Conservation (phyloP, 2,113 vertebrate species). For the Arizona elegans region DNA sequence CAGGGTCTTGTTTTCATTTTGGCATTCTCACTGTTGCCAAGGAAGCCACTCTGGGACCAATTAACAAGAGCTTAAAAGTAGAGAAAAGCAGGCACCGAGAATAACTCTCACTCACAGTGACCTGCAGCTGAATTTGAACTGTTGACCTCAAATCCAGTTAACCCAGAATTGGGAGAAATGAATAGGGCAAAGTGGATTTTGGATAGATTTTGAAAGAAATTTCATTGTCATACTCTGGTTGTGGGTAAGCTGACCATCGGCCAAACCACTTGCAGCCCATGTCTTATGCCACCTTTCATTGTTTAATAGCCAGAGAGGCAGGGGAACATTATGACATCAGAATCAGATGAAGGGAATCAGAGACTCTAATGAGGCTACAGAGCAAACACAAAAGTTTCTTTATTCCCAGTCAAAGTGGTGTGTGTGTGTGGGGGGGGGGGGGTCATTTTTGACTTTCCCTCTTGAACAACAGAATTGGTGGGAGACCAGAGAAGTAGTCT, state of each 20-base stretch:
- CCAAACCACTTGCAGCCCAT: not conserved
- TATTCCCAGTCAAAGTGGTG: slow-evolving; percentile 6
- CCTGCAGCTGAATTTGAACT: slow-evolving; percentile 8
- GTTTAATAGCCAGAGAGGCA: not conserved
- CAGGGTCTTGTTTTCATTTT: not conserved
- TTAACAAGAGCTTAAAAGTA: not conserved
- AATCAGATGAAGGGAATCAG: not conserved
- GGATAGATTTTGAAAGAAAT: not conserved
- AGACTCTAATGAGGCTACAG: not conserved
- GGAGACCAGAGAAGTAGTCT: not conserved
- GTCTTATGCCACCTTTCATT: not conserved
- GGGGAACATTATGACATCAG: not conserved
- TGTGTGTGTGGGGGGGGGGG: not conserved
- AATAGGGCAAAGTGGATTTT: not conserved
- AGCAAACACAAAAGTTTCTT: not conserved
- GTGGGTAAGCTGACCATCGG: not conserved
- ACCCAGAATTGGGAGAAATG: not conserved
- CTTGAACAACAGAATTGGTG: not conserved
- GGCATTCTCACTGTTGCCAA: not conserved
- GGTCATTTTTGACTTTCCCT: not conserved
- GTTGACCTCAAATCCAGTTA: not conserved
- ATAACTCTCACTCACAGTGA: not conserved
- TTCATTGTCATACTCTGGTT: too few relatives aligned
- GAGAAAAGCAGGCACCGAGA: not conserved
- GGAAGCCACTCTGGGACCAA: slow-evolving; percentile 2